Base-by-base conservation (phyloP, 2,888 invertebrate genomes). In the Volucella inflata region DNA sequence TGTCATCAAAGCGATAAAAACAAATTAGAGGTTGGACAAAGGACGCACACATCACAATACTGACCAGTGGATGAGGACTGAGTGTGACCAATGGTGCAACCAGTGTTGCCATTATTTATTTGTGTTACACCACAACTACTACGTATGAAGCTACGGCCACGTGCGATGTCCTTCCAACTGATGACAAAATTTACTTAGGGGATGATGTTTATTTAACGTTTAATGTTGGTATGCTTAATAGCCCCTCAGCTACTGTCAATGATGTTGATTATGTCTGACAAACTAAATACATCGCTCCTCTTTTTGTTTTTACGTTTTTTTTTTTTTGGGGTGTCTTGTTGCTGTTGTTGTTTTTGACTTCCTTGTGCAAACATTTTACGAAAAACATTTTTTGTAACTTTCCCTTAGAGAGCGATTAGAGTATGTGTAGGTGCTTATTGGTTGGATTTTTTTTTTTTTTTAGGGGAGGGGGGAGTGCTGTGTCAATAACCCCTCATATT, bases 1-100 rank as follows among this genome's bases (percentile, higher is more conserved):
- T 85, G 85, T 81, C 81, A 81, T 81, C 81, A 77, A 64, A 72
- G 85, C 77, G 81, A 81, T 85, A 85, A 85, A 72, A 81, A 81
- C 81, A 81, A 85, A 81, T 85, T 85, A 64, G 72, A 71, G 80
- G 81, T 71, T 77, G 71, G 72, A 81, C 81, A 81, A 79, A 75
- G 44, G 79, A 67, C 77, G 46, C 82, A 65, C 53, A 72, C 72
- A 67, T 53, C 21, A 81, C 51, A 70, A 50, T 70, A n/a, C 30
- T 30, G 30, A 30, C 30, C 30, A 30, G 38, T 40, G 44, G 57
- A 65, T 38, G 67, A 17, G 44, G 36, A 62, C 38, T 74, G 36
- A 17, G 46, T 30, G 21, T 36, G 48, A 53, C 36, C 48, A 57
- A 36, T 36, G 21, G 62, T 67, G 21, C 17, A 17, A 11, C 14